Conservation (phyloP, 2,797 vertebrate genomes). For the Caiman crocodilus region DNA sequence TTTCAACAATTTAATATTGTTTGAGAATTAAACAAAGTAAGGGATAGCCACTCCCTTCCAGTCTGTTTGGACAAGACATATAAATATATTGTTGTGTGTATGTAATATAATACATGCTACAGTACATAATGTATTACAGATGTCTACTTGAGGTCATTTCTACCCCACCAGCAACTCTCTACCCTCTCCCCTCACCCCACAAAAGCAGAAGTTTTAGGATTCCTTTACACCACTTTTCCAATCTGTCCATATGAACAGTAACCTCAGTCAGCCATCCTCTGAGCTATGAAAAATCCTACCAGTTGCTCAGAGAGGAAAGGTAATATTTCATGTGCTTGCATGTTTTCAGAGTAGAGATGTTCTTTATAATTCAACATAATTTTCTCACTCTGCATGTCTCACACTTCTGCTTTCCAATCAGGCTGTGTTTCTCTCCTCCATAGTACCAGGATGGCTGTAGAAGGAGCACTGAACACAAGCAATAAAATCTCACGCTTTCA, state of each 20-base stretch:
- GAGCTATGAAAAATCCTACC: not conserved
- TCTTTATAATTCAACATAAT: accelerated
- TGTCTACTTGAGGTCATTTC: too few relatives aligned
- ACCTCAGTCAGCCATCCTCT: not conserved
- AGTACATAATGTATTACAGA: too few relatives aligned
- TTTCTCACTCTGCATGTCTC: not conserved
- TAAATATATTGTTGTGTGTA: accelerated
- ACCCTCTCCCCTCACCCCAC: not conserved
- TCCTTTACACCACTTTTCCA: not conserved
- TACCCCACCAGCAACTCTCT: too few relatives aligned
- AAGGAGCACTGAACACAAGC: not conserved
- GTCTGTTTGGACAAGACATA: not conserved
- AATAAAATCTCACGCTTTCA: not conserved
- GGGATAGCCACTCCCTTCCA: not conserved
- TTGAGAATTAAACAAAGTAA: slow-evolving; percentile 1
- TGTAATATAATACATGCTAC: not conserved
- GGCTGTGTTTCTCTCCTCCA: not conserved
- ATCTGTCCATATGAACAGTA: not conserved
- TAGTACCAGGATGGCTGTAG: not conserved
- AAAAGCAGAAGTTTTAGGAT: not conserved
- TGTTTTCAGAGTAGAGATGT: not conserved
- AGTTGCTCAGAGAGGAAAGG: not conserved
- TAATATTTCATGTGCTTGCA: not conserved
- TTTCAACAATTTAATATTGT: slow-evolving; percentile 55
- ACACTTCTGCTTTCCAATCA: not conserved